phyloP scores from a whole-genome alignment of 2,113 vertebrate genomes.

The Apus apus region DNA sequence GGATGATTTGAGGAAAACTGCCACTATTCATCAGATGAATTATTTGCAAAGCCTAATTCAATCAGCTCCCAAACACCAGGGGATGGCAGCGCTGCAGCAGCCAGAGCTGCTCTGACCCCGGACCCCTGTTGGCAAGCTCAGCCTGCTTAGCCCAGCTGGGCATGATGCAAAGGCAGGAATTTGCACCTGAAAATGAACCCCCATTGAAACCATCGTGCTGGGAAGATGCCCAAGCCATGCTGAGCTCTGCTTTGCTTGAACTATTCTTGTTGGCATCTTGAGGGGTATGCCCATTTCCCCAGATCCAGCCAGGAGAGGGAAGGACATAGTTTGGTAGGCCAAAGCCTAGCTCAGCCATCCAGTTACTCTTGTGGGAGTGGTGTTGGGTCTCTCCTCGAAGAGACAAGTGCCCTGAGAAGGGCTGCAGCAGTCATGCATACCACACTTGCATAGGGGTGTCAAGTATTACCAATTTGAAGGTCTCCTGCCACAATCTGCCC shows the following conservation, averaged over 20 bases:
- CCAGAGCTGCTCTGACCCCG: not conserved
- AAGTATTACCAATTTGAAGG: not conserved
- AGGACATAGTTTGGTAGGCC: not conserved
- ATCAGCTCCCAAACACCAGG: not conserved
- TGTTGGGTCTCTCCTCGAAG: not conserved
- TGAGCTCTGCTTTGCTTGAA: not conserved
- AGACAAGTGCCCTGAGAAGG: not conserved
- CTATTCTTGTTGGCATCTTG: not conserved
- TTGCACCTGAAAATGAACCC: not conserved
- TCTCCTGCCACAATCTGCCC: not conserved
- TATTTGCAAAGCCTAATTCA: slow-evolving; percentile 42
- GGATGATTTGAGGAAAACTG: slow-evolving; percentile 54
- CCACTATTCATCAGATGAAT: slow-evolving; percentile 51
- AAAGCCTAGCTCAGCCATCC: not conserved
- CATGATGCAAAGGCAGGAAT: not conserved
- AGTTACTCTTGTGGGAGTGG: rapidly evolving
- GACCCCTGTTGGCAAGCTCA: not conserved
- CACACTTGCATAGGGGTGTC: rapidly evolving
- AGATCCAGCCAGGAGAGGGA: not conserved
- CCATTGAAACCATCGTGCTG: not conserved
- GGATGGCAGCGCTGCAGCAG: not conserved
- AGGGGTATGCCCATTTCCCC: rapidly evolving
- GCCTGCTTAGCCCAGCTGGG: not conserved
- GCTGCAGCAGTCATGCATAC: rapidly evolving
- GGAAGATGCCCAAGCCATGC: not conserved